These are phyloP conservation scores for Ganaspis sp. DNA, from an alignment of 1,140 invertebrate species.

Conservation along the genomic window DNA sequence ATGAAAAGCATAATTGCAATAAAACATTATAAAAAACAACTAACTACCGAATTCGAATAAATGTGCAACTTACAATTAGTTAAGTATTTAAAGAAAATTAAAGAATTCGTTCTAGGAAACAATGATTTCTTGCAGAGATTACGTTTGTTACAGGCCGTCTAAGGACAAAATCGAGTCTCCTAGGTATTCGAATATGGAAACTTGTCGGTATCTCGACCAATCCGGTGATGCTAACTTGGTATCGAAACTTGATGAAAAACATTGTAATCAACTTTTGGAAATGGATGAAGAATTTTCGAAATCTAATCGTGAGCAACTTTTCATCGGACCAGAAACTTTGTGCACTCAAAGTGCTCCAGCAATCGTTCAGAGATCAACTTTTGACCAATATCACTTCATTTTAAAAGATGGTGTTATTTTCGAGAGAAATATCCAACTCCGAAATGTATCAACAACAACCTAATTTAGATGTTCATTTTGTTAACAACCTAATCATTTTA, in stretches of 20 bases:
- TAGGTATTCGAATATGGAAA: constrained; percentile 29
- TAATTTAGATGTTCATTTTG: no score
- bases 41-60: neutral
- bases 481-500: no score
- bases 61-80: neutral
- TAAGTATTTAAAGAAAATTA: neutral
- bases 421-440: neutral
- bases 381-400: constrained; percentile 38
- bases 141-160: constrained; percentile 28
- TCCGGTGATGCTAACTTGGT: constrained; percentile 34
- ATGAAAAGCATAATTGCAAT: no score
- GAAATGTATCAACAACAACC: neutral
- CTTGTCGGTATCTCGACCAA: constrained; percentile 27
- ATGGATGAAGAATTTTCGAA: constrained; percentile 29
- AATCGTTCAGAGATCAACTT: constrained; percentile 34
- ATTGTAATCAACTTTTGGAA: constrained; percentile 33
- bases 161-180: constrained; percentile 31
- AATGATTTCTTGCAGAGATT: constrained; percentile 23
- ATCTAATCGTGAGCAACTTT: constrained; percentile 1
- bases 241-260: constrained; percentile 32
- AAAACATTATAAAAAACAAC: neutral
- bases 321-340: neutral
- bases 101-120: constrained; percentile 23
- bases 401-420: neutral
- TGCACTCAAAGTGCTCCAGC: constrained; percentile 41